A percentile compares a stretch with the other conserved stretches of the same genome.
phyloP scores from a whole-genome alignment of 2,113 vertebrate genomes.

The Psophia crepitans region DNA sequence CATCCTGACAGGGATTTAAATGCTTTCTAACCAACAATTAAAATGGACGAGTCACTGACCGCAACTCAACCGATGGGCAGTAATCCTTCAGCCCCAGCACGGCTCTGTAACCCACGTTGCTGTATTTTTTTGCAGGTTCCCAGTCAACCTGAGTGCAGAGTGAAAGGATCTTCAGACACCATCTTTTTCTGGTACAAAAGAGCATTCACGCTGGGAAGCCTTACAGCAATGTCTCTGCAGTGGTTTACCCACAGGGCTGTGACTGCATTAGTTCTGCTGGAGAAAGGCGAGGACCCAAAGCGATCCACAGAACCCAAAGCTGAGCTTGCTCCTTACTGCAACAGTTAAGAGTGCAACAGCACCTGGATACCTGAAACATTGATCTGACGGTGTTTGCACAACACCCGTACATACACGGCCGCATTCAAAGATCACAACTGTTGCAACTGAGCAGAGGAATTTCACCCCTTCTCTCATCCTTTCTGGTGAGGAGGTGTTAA shows the following conservation, averaged over 20 bases:
- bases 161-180: not conserved
- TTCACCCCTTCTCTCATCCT: not conserved
- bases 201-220: not conserved
- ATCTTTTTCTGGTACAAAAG: not conserved
- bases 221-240: not conserved
- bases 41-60: not conserved
- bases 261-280: not conserved
- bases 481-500: not conserved
- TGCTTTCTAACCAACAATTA: not conserved
- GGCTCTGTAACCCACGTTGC: not conserved
- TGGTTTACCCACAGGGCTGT: not conserved
- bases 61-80: rapidly evolving
- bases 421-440: not conserved
- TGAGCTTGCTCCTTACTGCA: not conserved
- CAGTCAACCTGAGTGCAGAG: not conserved
- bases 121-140: not conserved
- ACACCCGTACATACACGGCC: not conserved
- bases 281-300: not conserved
- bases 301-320: not conserved
- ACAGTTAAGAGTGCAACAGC: not conserved
- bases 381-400: not conserved
- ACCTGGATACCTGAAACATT: not conserved
- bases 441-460: not conserved
- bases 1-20: not conserved
- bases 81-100: not conserved